These are phyloP conservation scores for Paramormyrops kingsleyae DNA, from an alignment of 2,113 vertebrate species.

Conservation along the genomic window DNA sequence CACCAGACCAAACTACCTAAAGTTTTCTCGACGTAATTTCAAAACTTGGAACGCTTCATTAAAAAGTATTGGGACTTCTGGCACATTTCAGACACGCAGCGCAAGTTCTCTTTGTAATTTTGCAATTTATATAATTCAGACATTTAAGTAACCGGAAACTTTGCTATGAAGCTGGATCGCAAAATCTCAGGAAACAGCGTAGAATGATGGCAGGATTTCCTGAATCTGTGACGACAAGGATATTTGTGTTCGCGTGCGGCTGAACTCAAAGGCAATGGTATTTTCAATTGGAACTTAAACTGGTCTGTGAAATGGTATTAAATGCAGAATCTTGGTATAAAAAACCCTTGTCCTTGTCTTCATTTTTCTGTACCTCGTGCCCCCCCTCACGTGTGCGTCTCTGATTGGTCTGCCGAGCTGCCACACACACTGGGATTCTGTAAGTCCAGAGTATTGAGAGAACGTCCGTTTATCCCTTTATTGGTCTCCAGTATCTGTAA, in stretches of 20 bases:
- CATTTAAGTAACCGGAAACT: background rate
- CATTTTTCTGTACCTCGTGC: background rate
- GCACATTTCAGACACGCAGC: background rate
- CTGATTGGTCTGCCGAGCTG: background rate
- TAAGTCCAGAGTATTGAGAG: background rate
- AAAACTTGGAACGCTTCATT: background rate
- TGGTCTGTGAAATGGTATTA: slow-evolving; percentile 13
- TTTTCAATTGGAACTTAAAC: slow-evolving; percentile 13
- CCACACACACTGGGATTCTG: background rate
- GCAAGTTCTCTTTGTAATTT: background rate
- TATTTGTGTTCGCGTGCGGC: background rate
- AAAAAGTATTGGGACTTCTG: background rate
- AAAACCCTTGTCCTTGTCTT: background rate
- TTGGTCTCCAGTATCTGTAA: background rate
- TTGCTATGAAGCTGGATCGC: background rate
- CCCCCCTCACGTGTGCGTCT: background rate
- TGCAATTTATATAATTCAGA: background rate
- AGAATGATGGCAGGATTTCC: slow-evolving; percentile 1
- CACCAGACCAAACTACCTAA: slow-evolving; percentile 10
- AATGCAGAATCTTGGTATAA: slow-evolving; percentile 15
- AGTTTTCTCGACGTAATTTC: background rate
- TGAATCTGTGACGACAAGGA: background rate
- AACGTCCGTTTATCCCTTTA: background rate
- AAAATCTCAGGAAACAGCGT: background rate
- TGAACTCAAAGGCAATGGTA: background rate